Evolutionary conservation across 2,797 vertebrate genomes (phyloP).

Genomic region (Phoebastria nigripes): DNA sequence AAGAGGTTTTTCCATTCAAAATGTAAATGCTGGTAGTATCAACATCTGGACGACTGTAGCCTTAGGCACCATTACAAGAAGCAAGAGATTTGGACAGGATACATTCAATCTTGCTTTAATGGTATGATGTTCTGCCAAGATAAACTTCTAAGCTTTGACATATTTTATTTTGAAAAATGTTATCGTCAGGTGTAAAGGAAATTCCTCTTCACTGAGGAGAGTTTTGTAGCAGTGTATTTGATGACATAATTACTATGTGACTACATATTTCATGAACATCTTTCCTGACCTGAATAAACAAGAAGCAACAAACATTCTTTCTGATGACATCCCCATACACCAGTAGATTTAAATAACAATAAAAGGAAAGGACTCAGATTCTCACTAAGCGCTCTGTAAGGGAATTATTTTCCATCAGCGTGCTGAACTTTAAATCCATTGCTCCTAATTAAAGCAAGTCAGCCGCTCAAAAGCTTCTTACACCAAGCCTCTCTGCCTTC

Average conservation of each 20-base stretch:
- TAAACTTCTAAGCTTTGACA: slow-evolving; percentile 72
- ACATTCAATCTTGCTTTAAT: slow-evolving; percentile 77
- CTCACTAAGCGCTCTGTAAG: neutral
- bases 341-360: neutral
- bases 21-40: slow-evolving; percentile 46
- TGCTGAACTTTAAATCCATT: slow-evolving; percentile 24
- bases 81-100: slow-evolving; percentile 78
- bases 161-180: slow-evolving; percentile 74
- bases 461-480: neutral
- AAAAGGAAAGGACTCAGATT: neutral
- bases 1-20: slow-evolving; percentile 18
- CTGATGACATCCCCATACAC: neutral
- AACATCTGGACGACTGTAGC: slow-evolving; percentile 73
- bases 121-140: slow-evolving; percentile 74
- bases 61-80: slow-evolving; percentile 71
- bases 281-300: slow-evolving; percentile 60
- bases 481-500: neutral
- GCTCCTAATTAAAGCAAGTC: slow-evolving; percentile 32
- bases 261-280: slow-evolving; percentile 44
- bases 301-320: slow-evolving; percentile 26
- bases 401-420: neutral
- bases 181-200: slow-evolving; percentile 78
- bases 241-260: slow-evolving; percentile 57
- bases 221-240: slow-evolving; percentile 25
- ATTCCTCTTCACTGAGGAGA: slow-evolving; percentile 68